A percentile compares a stretch with the other conserved stretches of the same genome.
Conservation (phyloP, 2,797 vertebrate genomes). For the Sciurus vulgaris region DNA sequence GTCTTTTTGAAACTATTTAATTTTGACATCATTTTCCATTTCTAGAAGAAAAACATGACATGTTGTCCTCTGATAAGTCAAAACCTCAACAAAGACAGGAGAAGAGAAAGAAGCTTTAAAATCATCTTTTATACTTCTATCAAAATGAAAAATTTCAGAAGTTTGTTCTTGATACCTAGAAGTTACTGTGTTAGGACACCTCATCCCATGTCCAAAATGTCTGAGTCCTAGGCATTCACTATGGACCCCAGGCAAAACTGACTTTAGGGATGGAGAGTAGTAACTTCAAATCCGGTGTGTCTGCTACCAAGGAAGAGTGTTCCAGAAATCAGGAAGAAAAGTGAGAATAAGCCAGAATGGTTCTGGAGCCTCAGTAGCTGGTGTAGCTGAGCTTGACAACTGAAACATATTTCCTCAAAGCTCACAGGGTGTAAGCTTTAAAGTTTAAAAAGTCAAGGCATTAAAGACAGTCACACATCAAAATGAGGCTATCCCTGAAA, state of each 20-base stretch:
- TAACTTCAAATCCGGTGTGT: not conserved
- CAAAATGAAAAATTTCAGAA: constrained; percentile 18
- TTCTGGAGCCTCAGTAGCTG: not conserved
- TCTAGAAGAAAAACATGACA: constrained; percentile 51
- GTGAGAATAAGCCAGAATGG: not conserved
- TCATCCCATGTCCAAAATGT: not conserved
- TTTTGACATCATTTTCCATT: constrained; percentile 62
- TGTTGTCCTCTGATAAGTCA: constrained; percentile 41
- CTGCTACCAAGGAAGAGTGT: not conserved
- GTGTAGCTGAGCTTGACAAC: not conserved
- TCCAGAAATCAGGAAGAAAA: constrained; percentile 27
- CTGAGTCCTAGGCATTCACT: not conserved
- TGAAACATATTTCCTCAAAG: not conserved
- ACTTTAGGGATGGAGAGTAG: not conserved
- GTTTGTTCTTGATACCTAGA: not conserved
- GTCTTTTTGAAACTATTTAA: constrained; percentile 37
- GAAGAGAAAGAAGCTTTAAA: not conserved
- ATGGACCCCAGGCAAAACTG: not conserved
- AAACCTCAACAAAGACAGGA: constrained; percentile 45
- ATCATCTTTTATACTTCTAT: constrained; percentile 20
- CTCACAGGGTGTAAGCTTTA: not conserved
- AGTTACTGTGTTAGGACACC: not conserved
- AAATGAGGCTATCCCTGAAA: constrained; percentile 16
- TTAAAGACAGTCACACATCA: not conserved
- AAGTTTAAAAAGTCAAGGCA: not conserved